Evolutionary conservation across 2,113 vertebrate species (phyloP), one percentile per base, ranked within the genome.

Genomic region (Macaca mulatta): DNA sequence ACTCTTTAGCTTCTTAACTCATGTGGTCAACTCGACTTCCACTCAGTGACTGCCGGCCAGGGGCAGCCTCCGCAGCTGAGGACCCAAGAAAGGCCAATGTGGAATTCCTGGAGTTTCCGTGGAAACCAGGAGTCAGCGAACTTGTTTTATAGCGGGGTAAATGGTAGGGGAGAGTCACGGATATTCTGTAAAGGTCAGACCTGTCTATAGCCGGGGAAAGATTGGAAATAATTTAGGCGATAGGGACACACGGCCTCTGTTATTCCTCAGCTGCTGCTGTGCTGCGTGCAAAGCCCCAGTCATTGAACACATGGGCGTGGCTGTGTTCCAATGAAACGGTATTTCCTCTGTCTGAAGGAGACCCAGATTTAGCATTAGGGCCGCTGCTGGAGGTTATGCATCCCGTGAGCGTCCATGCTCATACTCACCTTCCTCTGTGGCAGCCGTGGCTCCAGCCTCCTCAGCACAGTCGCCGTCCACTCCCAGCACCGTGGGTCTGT

Each of bases 231-330:
- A 7, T 16, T 13, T 9, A 2, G 45, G 14, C 22, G 22, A 27
- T 14, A 14, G 2, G 16, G 82, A 3, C 25, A 4, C 1, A 0
- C 0, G 3, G 57, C 6, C 25, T 70, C 45, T 16, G 13, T 38
- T 48, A 4, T 25, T n/a, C 30, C 7, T n/a, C 67, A 35, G 13
- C 57, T 35, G 22, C 45, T 4, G 6, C 4, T 3, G 35, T 0
- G 0, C 0, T 1, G 40, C 0, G 0, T 0, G 1, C 16, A 83
- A 16, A 14, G 52, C 40, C 10, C 0, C 0, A n/a, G 0, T 0
- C 0, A 9, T 2, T 1, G 13, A 35, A 2, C 1, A 10, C 23
- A 14, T 0, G 10, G 72, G 40, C 13, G 0, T 3, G 20, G 50
- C 20, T 27, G 1, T 5, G 45, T 45, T 9, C 50, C 45, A 30